Evolutionary conservation across 2,797 vertebrate genomes (phyloP), one percentile per base, ranked within the genome.

Genomic region (Hypotaenidia okinawae): DNA sequence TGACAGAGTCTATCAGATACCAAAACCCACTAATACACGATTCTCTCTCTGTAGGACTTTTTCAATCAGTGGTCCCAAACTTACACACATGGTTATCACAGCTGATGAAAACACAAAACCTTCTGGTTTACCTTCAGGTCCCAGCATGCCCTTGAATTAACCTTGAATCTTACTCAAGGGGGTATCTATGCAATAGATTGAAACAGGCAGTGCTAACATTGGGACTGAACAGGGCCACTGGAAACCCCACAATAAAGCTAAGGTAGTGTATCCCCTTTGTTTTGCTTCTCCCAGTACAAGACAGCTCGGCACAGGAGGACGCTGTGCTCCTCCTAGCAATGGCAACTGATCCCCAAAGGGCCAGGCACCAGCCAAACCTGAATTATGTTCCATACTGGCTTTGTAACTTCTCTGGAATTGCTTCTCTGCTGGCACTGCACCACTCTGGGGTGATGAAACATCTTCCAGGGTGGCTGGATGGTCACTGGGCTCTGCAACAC

Each of bases 1-100:
- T 90, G 93, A 79, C 88, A 88, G 78, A 89, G 54, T 87, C 90
- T 88, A 84, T 93, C 85, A 88, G 69, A 88, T 32, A 86, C 83
- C 85, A 86, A 88, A 93, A 78, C 4, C 32, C 77, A 67, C 28
- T 69, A 62, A 95, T 45, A 59, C 5, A 3, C 73, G 69, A 35
- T 58, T 87, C 51, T 87, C 72, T n/a, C 73, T 45, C 74, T 68
- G 18, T 10, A 52, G 55, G 61, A 92, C 19, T 11, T 81, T 89
- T 68, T 88, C 62, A 69, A 4, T 39, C 84, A 79, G 33, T 0
- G 0, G 9, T 39, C 54, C 33, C 54, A 75, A 72, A 74, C 22
- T 85, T 62, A 5, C 8, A 55, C 66, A 63, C 25, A 4, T 10
- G 27, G 45, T 70, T 84, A 87, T 69, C 64, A 72, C 41, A 87